Percentiles rank a stretch among this genome's conserved stretches.
Evolutionary conservation across 1,140 invertebrate species (phyloP).

Genomic region (Meloidogyne floridensis): DNA sequence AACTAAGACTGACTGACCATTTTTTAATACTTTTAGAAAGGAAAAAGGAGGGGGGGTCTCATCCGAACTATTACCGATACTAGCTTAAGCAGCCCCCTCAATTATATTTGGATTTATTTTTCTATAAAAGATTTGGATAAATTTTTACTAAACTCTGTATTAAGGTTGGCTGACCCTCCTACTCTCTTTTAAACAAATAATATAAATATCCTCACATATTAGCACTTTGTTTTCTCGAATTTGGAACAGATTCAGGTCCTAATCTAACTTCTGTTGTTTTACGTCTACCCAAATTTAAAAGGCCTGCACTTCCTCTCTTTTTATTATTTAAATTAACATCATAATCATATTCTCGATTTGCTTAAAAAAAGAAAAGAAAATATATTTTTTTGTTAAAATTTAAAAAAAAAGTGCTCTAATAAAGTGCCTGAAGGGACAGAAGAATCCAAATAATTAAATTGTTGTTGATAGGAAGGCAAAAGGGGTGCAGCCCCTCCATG

Average conservation of each 20-base stretch:
- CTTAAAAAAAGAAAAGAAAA: not conserved
- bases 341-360: not conserved
- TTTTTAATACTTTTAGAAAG: no score
- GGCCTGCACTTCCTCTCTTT: slow-evolving; percentile 12
- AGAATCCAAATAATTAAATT: slow-evolving; percentile 4
- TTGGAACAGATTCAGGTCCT: slow-evolving; percentile 22
- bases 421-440: not conserved
- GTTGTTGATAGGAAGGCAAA: slow-evolving; percentile 26
- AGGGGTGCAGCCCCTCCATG: not conserved
- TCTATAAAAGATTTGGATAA: no score
- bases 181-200: no score
- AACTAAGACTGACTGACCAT: no score
- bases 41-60: no score
- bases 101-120: no score
- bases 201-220: slow-evolving; percentile 15
- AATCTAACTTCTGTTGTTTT: slow-evolving; percentile 59
- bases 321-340: not conserved
- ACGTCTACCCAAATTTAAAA: slow-evolving; percentile 55
- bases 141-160: no score
- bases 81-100: no score
- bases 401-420: not conserved
- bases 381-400: not conserved
- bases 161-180: no score
- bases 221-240: slow-evolving; percentile 19
- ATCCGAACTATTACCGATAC: no score